These are phyloP conservation scores for Torymus tubicola DNA, from an alignment of 2,888 invertebrate species.

Conservation along the genomic window DNA sequence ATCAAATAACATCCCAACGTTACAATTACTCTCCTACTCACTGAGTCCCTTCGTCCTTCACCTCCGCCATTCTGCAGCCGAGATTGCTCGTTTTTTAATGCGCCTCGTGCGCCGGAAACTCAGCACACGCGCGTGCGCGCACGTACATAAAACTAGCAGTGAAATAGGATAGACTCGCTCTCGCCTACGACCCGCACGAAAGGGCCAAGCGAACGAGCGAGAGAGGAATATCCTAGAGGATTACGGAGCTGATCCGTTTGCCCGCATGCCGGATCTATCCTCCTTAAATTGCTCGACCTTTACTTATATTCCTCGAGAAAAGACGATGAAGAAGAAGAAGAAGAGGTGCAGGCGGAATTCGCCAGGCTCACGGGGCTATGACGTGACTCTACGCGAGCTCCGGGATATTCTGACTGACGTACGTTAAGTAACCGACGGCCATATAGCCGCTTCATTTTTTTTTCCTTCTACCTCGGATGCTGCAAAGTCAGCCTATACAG, in stretches of 20 bases:
- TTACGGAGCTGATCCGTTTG: constrained; percentile 52
- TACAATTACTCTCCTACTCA: no score
- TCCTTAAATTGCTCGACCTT: constrained; percentile 49
- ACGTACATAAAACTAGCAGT: constrained; percentile 21
- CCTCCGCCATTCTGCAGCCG: no score
- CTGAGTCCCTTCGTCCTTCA: no score
- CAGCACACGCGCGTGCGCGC: background rate
- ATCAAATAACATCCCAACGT: no score
- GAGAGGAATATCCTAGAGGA: constrained; percentile 41
- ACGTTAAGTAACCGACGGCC: constrained; percentile 31
- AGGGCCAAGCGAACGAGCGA: no score
- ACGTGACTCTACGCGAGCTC: constrained; percentile 15
- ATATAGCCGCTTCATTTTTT: constrained; percentile 7
- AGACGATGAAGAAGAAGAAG: background rate
- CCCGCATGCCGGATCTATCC: constrained; percentile 46
- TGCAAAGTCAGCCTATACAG: no score
- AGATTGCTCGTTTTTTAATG: no score
- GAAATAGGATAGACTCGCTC: constrained; percentile 12
- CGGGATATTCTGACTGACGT: constrained; percentile 38
- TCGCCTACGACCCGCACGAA: no score
- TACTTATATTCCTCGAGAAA: constrained; percentile 24
- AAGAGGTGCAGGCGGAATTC: constrained; percentile 4
- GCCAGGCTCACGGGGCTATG: background rate
- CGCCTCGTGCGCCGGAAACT: no score
- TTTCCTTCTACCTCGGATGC: background rate